These are phyloP conservation scores for Accipiter minullus DNA, from an alignment of 2,797 vertebrate species.

Conservation along the genomic window DNA sequence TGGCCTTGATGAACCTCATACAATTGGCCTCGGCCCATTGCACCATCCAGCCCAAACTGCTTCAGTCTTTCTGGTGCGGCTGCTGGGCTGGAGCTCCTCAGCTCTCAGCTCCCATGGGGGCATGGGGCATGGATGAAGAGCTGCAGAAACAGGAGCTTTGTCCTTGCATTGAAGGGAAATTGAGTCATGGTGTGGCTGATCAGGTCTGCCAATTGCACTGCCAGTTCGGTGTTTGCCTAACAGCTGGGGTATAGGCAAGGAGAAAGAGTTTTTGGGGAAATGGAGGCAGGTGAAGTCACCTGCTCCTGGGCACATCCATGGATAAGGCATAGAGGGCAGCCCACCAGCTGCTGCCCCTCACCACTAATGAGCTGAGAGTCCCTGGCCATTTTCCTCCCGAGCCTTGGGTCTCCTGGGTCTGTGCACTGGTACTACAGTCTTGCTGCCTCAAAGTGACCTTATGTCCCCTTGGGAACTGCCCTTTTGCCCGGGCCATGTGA, in stretches of 20 bases:
- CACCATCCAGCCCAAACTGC: neutral
- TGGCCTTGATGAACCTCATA: too few relatives aligned
- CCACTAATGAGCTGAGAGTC: neutral
- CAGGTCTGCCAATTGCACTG: fast-evolving
- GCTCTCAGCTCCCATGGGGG: neutral
- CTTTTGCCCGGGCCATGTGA: fast-evolving
- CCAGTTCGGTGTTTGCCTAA: fast-evolving
- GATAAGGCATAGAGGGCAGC: neutral
- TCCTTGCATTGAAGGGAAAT: neutral
- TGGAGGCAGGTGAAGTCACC: neutral
- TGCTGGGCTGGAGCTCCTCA: neutral
- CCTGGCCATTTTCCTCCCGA: neutral
- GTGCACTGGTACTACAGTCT: neutral
- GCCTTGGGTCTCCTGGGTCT: neutral
- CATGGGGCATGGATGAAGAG: neutral
- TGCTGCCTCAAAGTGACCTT: neutral
- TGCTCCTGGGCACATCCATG: neutral
- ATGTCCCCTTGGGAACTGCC: neutral
- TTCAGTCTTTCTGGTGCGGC: neutral
- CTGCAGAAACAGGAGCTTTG: neutral
- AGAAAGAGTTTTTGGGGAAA: neutral
- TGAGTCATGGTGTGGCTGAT: fast-evolving
- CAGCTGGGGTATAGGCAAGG: neutral
- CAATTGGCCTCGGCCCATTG: neutral
- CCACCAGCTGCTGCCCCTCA: neutral